Percentiles rank a stretch among this genome's conserved stretches.
Evolutionary conservation across 2,113 vertebrate species (phyloP).

Genomic region (Malaclemys terrapin): DNA sequence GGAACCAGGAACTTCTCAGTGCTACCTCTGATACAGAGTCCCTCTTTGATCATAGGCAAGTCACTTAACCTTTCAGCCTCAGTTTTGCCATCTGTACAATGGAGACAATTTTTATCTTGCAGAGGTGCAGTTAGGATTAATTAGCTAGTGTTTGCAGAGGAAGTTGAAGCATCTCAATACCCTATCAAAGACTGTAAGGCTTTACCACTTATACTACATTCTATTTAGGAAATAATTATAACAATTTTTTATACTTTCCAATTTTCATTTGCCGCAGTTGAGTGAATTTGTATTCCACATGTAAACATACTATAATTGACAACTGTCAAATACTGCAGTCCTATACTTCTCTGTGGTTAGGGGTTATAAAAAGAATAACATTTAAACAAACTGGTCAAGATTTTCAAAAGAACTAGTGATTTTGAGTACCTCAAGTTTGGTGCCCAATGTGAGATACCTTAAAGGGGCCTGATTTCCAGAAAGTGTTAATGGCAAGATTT

Average conservation of each 20-base stretch:
- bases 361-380: accelerated
- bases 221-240: background rate
- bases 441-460: background rate
- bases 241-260: background rate
- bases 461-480: background rate
- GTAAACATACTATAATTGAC: background rate
- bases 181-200: background rate
- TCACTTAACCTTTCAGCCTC: background rate
- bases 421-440: background rate
- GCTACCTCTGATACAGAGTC: background rate
- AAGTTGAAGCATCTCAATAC: accelerated
- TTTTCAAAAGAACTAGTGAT: background rate
- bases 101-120: background rate
- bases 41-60: background rate
- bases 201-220: background rate
- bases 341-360: background rate
- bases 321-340: accelerated
- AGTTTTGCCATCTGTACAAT: background rate
- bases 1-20: background rate
- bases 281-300: background rate
- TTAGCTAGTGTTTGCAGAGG: background rate
- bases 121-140: background rate
- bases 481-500: background rate
- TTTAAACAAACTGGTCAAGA: accelerated
- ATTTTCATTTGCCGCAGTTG: accelerated